A percentile compares a stretch with the other conserved stretches of the same genome.
Conservation (phyloP, 2,113 vertebrate species). For the Rhinogobius similis region DNA sequence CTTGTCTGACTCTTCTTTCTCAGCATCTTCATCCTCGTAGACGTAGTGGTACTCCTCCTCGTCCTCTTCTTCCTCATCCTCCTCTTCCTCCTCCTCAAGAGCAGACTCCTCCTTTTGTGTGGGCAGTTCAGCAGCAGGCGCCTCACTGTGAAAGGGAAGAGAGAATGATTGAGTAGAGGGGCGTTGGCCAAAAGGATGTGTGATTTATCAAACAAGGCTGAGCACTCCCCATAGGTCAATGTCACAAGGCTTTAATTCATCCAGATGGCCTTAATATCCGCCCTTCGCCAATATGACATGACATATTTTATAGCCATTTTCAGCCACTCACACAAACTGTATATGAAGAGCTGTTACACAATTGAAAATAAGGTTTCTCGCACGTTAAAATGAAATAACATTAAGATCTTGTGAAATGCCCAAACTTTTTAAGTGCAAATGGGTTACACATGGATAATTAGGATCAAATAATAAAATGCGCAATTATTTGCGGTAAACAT, state of each 20-base stretch:
- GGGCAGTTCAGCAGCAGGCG: slow-evolving; percentile 80
- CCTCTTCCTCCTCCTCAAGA: slow-evolving; percentile 65
- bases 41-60: slow-evolving; percentile 82
- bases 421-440: background rate
- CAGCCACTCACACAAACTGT: slow-evolving; percentile 6
- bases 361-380: background rate
- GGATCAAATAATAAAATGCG: no score
- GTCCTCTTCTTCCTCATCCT: slow-evolving; percentile 66
- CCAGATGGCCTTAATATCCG: slow-evolving; percentile 49
- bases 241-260: slow-evolving; percentile 53
- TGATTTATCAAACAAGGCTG: slow-evolving; percentile 57
- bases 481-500: no score
- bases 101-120: slow-evolving; percentile 82
- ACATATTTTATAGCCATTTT: slow-evolving; percentile 25
- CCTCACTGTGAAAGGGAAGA: slow-evolving; percentile 73
- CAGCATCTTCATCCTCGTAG: slow-evolving; percentile 85
- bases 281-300: slow-evolving; percentile 11
- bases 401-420: no score
- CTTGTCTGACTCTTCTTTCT: slow-evolving; percentile 81
- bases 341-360: background rate
- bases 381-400: background rate
- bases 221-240: slow-evolving; percentile 60
- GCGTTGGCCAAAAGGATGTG: slow-evolving; percentile 25
- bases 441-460: background rate
- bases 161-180: slow-evolving; percentile 36